Base-by-base conservation (phyloP, 1,140 invertebrate species). In the Bombus balteatus region DNA sequence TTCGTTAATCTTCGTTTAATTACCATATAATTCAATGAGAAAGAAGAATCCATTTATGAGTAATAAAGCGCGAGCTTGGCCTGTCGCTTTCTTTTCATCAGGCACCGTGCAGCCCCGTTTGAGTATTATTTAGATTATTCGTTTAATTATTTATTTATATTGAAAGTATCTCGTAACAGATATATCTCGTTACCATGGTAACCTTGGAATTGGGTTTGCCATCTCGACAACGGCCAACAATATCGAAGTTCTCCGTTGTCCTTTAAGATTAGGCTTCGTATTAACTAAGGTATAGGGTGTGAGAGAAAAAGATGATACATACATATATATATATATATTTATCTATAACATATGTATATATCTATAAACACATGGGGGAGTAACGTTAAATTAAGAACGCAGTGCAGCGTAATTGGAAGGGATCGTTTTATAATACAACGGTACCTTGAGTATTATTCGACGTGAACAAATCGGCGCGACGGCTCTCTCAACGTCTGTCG, bases 151-250 rank as follows among this genome's bases (percentile, higher is more conserved):
- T 73, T 73, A 81, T 34, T 72, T 71, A 81, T 57, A 34, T 34
- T 66, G 41, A 59, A 71, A 59, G 66, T 68, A 59, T 77, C 75
- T 90, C 68, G 59, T 88, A 85, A 53, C 32, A 39, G 71, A 83
- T 88, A 87, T 68, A 83, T 89, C 71, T 91, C 77, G 90, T 91
- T 91, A 89, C 90, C 89, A 91, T 91, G 90, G 90, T 91, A 91
- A 91, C 90, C 87, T 91, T 88, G 89, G 65, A 77, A 88, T 84
- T 83, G 85, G 84, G 72, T 85, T 81, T 81, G 78, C 81, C 81
- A 76, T 74, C 75, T 88, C 83, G 57, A 87, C 39, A 28, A 32
- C 41, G 71, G 47, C 47, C 47, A 79, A 81, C 85, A 87, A 74
- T 39, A 70, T 22, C 65, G 66, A 77, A 75, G 78, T 32, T 47